Conservation (phyloP, 2,113 vertebrate species). For the Neolamprologus devosi region DNA sequence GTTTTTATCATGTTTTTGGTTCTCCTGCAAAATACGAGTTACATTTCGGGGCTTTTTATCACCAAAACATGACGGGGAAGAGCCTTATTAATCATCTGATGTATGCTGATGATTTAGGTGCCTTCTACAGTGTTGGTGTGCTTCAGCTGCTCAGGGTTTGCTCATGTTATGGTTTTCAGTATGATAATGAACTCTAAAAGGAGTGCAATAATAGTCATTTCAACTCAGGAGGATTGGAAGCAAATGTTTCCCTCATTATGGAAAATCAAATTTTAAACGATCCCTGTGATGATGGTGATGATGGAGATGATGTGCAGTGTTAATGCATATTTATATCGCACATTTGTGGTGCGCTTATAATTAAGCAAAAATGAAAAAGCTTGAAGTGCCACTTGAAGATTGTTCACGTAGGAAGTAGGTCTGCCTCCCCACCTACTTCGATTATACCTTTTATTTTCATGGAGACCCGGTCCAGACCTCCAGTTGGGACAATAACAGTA, state of each 20-base stretch:
- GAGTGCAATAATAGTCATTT: background rate
- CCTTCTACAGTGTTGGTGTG: background rate
- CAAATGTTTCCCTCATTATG: background rate
- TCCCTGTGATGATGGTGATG: background rate
- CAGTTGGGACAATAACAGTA: background rate
- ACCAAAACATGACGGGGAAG: background rate
- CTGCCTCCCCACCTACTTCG: background rate
- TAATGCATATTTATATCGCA: background rate
- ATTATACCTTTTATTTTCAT: background rate
- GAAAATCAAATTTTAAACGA: background rate
- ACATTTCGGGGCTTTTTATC: background rate
- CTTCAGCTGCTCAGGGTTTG: background rate
- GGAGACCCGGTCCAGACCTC: background rate
- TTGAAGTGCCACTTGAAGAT: background rate
- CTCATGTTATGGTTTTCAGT: background rate
- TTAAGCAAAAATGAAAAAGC: background rate
- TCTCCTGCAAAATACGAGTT: fast-evolving
- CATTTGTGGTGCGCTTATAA: background rate
- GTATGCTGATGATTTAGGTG: background rate
- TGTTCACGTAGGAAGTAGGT: background rate
- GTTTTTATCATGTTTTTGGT: fast-evolving
- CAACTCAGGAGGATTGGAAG: background rate
- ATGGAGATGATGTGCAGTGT: background rate
- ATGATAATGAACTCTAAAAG: background rate
- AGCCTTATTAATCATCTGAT: background rate